Evolutionary conservation across 1,140 invertebrate species (phyloP).

Genomic region (Euwallacea similis): DNA sequence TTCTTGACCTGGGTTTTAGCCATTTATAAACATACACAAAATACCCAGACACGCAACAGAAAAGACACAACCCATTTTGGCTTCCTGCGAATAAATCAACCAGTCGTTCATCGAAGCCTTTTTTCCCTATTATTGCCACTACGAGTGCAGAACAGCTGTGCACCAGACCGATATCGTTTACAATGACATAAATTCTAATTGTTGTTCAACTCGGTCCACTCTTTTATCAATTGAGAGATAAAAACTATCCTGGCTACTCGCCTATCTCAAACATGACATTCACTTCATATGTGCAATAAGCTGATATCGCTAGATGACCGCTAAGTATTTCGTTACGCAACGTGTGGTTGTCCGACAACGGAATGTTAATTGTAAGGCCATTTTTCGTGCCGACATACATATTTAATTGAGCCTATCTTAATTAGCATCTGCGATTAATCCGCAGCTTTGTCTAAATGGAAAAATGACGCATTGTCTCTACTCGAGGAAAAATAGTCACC

Average conservation of each 20-base stretch:
- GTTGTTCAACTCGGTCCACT: neutral
- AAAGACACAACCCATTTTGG: no score
- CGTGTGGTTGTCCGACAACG: no score
- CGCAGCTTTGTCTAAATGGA: neutral
- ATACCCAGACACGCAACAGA: no score
- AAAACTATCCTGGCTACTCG: neutral
- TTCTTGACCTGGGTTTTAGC: no score
- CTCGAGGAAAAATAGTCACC: neutral
- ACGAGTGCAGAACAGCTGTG: constrained; percentile 25
- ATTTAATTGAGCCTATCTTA: constrained; percentile 11
- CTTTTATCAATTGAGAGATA: constrained; percentile 10
- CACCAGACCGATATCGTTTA: constrained; percentile 15
- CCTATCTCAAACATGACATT: no score
- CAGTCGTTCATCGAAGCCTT: constrained; percentile 15
- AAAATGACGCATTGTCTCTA: constrained; percentile 26
- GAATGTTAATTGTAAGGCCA: no score
- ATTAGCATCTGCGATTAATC: constrained; percentile 19
- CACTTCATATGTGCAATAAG: no score
- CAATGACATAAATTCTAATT: constrained; percentile 23
- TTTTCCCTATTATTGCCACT: constrained; percentile 1
- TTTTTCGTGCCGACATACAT: constrained; percentile 8
- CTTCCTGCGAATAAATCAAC: constrained; percentile 21
- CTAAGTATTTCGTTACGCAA: no score
- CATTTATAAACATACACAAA: no score
- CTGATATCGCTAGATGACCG: no score